These are phyloP conservation scores for Agraylea sexmaculata DNA, from an alignment of 1,140 invertebrate species.

Conservation along the genomic window DNA sequence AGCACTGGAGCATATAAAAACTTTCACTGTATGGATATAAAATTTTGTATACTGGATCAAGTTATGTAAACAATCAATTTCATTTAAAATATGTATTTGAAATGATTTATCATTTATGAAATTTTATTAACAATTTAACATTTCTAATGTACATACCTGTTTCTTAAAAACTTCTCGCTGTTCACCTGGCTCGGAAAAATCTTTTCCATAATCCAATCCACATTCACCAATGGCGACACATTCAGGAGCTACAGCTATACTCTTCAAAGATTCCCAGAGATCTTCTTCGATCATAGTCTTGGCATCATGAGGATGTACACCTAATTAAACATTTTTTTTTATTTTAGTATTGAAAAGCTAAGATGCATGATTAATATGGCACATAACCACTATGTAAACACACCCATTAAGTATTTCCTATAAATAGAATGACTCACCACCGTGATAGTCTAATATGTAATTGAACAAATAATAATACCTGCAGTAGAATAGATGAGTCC, in stretches of 20 bases:
- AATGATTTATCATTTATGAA: background rate
- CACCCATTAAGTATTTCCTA: too few species aligned
- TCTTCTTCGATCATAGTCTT: slow-evolving; percentile 80
- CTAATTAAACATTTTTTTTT: slow-evolving; percentile 30
- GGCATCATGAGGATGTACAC: slow-evolving; percentile 91
- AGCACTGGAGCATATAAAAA: too few species aligned
- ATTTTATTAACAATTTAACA: background rate
- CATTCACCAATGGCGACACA: slow-evolving; percentile 91
- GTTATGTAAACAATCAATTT: too few species aligned
- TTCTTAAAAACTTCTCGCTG: slow-evolving; percentile 82
- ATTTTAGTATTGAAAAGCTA: background rate
- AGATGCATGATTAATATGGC: background rate
- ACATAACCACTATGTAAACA: background rate
- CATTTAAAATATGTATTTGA: slow-evolving; percentile 1
- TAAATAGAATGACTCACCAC: too few species aligned
- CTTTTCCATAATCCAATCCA: slow-evolving; percentile 87
- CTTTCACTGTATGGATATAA: too few species aligned
- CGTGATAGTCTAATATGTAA: too few species aligned
- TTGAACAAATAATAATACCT: slow-evolving; percentile 48
- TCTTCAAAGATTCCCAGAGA: slow-evolving; percentile 55
- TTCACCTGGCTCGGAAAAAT: slow-evolving; percentile 80
- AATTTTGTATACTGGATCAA: too few species aligned
- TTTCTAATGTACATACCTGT: slow-evolving; percentile 47
- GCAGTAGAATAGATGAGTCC: slow-evolving; percentile 85
- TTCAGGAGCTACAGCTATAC: slow-evolving; percentile 67